These are phyloP conservation scores for Astropecten irregularis DNA, from an alignment of 53 echinoderm and acorn worm species.

Conservation along the genomic window DNA sequence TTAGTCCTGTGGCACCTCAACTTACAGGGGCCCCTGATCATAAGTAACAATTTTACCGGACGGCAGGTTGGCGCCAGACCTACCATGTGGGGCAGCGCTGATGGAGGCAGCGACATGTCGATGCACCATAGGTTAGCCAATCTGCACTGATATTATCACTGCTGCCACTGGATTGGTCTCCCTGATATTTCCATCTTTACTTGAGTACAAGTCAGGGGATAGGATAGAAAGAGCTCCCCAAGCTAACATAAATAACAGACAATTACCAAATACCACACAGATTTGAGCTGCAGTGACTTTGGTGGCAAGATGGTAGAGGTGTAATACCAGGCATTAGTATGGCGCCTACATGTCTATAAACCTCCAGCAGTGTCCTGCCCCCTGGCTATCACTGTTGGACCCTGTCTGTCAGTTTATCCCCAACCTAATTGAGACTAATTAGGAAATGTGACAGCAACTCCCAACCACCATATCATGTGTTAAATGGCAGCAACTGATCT, in stretches of 20 bases:
- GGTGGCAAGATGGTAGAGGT: constrained; percentile 40
- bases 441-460: constrained; percentile 61
- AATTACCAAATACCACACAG: constrained; percentile 51
- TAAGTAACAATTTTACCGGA: constrained; percentile 53
- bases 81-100: constrained; percentile 46
- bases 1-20: constrained; percentile 40
- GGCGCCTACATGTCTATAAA: constrained; percentile 36
- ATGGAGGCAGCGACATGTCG: constrained; percentile 16
- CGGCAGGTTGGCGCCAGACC: constrained; percentile 48
- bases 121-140: constrained; percentile 42
- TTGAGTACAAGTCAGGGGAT: background rate
- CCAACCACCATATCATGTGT: constrained; percentile 49
- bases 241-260: constrained; percentile 58
- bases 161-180: background rate
- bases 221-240: constrained; percentile 28
- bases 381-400: constrained; percentile 51
- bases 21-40: constrained; percentile 39
- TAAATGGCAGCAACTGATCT: constrained; percentile 29
- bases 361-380: constrained; percentile 52
- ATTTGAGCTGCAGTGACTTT: background rate
- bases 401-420: constrained; percentile 54
- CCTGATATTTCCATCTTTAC: constrained; percentile 2
- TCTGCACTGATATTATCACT: background rate
- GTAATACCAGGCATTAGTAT: constrained; percentile 47
- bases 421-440: constrained; percentile 67